Conservation (phyloP, 2,888 invertebrate genomes). For the Invenusta paracnida region DNA sequence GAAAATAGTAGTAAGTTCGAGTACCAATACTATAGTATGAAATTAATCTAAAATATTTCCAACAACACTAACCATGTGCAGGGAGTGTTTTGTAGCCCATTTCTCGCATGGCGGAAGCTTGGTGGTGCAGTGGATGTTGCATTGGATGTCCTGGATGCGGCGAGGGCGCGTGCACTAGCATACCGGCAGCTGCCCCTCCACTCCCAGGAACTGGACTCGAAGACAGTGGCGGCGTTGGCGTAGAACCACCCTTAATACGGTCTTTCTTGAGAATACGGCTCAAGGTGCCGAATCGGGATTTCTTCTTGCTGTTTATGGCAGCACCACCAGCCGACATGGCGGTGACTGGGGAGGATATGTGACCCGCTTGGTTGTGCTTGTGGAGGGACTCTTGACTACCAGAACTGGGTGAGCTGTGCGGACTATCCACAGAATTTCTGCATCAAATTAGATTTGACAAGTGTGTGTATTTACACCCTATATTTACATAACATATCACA, state of each 20-base stretch:
- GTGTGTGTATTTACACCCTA: too few species aligned
- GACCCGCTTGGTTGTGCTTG: neutral
- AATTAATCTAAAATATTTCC: too few species aligned
- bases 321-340: conserved; percentile 27
- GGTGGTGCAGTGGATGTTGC: neutral
- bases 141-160: conserved; percentile 9
- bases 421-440: conserved; percentile 41
- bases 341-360: neutral
- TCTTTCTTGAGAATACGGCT: conserved; percentile 44
- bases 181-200: neutral
- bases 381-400: conserved; percentile 43
- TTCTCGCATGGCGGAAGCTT: neutral
- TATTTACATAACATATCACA: too few species aligned
- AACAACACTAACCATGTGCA: neutral
- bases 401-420: conserved; percentile 42
- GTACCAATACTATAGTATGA: too few species aligned
- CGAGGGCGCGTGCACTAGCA: conserved; percentile 8
- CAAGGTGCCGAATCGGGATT: conserved; percentile 42
- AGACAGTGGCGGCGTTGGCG: neutral
- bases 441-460: too few species aligned
- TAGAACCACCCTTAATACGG: neutral
- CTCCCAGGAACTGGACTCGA: neutral
- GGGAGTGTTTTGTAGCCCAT: conserved; percentile 8
- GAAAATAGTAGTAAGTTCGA: too few species aligned
- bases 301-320: conserved; percentile 38